Conservation (phyloP, 2,888 invertebrate genomes). For the Machimus atricapillus region DNA sequence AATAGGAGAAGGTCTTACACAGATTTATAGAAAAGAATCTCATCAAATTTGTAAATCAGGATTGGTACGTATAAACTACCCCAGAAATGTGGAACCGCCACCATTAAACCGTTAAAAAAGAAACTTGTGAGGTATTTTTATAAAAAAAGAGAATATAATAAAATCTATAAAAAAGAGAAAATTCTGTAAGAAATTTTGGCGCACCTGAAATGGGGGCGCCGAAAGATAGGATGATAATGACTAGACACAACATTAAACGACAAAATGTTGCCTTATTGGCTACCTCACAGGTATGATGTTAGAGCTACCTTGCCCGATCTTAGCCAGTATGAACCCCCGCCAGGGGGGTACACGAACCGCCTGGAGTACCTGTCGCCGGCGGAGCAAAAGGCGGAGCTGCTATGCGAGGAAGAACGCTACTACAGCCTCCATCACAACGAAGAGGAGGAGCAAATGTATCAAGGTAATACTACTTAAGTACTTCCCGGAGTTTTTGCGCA, state of each 20-base stretch:
- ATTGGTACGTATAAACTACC: conserved; percentile 25
- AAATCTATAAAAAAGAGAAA: not conserved
- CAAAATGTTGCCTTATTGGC: conserved; percentile 29
- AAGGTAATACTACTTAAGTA: conserved; percentile 70
- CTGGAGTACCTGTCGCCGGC: conserved; percentile 72
- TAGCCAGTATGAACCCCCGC: conserved; percentile 77
- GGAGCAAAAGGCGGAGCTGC: conserved; percentile 83
- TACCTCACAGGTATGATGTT: conserved; percentile 83
- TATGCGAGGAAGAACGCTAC: conserved; percentile 96
- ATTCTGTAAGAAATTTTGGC: not conserved
- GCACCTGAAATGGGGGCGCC: not conserved
- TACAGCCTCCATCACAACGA: conserved; percentile 86
- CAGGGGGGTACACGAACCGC: conserved; percentile 72
- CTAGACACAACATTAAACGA: conserved; percentile 1
- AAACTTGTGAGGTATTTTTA: conserved; percentile 16
- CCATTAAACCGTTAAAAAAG: not conserved
- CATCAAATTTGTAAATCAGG: conserved; percentile 5
- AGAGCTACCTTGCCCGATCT: conserved; percentile 91
- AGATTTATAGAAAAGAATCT: not conserved
- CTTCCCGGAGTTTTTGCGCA: conserved; percentile 24
- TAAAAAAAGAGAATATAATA: not conserved
- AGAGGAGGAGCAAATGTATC: conserved; percentile 86
- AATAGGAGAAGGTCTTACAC: not conserved
- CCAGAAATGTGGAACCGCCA: not conserved
- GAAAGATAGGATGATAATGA: not conserved